These are phyloP conservation scores for Gallinago paraguaiae DNA, from an alignment of 2,113 vertebrate genomes.

Conservation along the genomic window DNA sequence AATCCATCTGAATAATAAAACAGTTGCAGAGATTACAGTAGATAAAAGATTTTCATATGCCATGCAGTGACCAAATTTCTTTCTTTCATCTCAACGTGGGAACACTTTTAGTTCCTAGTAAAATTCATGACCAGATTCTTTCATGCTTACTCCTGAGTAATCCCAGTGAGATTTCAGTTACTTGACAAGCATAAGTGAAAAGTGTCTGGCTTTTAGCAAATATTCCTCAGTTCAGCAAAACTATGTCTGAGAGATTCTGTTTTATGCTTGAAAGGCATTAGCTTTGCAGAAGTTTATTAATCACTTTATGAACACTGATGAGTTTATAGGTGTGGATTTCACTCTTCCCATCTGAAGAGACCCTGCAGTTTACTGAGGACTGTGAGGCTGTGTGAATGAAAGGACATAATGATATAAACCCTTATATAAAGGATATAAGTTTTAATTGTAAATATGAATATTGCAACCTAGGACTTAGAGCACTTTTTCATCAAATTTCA, in stretches of 20 bases:
- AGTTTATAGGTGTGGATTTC: not conserved
- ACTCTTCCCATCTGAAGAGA: not conserved
- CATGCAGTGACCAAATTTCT: not conserved
- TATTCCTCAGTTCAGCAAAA: not conserved
- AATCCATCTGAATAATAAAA: not conserved
- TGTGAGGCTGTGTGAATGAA: not conserved
- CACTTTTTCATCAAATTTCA: not conserved
- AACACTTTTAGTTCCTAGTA: constrained; percentile 5
- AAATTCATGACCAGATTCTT: not conserved
- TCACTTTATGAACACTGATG: not conserved
- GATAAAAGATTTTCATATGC: not conserved
- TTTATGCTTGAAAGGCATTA: not conserved
- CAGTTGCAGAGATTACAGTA: not conserved
- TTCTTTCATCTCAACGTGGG: not conserved
- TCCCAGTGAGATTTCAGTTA: not conserved
- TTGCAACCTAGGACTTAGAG: not conserved
- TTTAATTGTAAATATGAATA: not conserved
- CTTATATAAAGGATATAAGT: not conserved
- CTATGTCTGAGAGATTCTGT: not conserved
- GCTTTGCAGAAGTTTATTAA: not conserved
- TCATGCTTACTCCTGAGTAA: not conserved
- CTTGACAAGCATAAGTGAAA: not conserved
- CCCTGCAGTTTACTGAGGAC: not conserved
- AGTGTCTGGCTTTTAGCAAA: not conserved
- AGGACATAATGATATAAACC: not conserved